Evolutionary conservation across 2,888 invertebrate genomes (phyloP).

Genomic region (Aphidoletes aphidimyza): DNA sequence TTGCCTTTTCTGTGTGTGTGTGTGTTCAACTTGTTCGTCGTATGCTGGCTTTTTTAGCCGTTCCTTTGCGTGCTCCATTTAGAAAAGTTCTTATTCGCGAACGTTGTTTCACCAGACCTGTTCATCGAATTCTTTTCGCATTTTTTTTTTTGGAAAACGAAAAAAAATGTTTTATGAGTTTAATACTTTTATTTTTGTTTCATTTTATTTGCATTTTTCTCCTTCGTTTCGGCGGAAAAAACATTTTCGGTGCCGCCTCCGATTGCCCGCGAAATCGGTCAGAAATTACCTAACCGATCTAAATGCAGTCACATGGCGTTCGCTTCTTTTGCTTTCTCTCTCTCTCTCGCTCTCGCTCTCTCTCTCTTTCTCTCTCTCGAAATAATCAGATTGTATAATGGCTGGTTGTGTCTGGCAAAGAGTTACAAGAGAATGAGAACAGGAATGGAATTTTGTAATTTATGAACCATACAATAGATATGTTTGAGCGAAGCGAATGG

Average conservation of each 20-base stretch:
- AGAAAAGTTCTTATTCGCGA: constrained; percentile 1
- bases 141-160: neutral
- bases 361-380: too few species aligned
- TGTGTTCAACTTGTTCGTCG: neutral
- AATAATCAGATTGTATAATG: constrained; percentile 16
- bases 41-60: neutral
- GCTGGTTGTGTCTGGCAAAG: neutral
- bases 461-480: constrained; percentile 37
- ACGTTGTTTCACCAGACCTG: neutral
- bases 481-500: neutral
- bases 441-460: neutral
- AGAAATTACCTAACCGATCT: neutral
- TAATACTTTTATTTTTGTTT: constrained; percentile 49
- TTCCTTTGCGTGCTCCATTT: constrained; percentile 25
- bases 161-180: constrained; percentile 29
- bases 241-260: neutral
- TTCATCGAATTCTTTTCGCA: neutral
- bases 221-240: neutral
- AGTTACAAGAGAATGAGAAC: too few species aligned
- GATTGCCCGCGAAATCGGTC: constrained; percentile 26
- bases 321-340: too few species aligned
- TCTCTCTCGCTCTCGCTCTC: too few species aligned
- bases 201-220: neutral
- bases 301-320: neutral
- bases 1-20: neutral